These are phyloP conservation scores for Planiliza haematocheilus DNA, from an alignment of 2,113 vertebrate genomes.

Conservation along the genomic window DNA sequence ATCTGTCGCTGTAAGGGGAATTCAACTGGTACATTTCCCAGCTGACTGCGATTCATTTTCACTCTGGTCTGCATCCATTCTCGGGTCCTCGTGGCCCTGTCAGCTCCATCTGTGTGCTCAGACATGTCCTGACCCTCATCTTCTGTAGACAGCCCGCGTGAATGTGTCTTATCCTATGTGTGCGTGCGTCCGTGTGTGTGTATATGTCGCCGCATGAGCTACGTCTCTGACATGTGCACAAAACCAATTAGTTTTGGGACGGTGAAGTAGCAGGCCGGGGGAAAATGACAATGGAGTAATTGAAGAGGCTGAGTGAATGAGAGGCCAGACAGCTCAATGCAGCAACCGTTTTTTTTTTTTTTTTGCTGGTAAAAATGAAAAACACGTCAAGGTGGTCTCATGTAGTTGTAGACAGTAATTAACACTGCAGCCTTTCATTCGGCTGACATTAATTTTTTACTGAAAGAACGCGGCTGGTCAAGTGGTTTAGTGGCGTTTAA, in stretches of 20 bases:
- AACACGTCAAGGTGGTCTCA: slow-evolving; percentile 47
- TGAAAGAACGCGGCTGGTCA: not conserved
- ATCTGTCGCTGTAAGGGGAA: slow-evolving; percentile 28
- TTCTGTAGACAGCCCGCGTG: slow-evolving; percentile 32
- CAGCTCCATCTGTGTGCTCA: slow-evolving; percentile 63
- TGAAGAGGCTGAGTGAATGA: slow-evolving; percentile 72
- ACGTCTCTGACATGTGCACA: slow-evolving; percentile 66
- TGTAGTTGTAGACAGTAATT: slow-evolving; percentile 60
- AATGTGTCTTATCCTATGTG: slow-evolving; percentile 16
- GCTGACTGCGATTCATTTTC: slow-evolving; percentile 56
- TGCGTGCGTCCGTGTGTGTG: slow-evolving; percentile 9
- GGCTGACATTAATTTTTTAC: slow-evolving; percentile 7
- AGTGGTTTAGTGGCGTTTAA: slow-evolving; percentile 21
- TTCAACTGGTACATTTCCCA: slow-evolving; percentile 29
- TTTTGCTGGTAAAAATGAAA: slow-evolving; percentile 42
- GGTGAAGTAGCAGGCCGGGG: slow-evolving; percentile 60
- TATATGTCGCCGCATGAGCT: slow-evolving; percentile 39
- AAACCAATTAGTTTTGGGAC: slow-evolving; percentile 80
- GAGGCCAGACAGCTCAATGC: slow-evolving; percentile 72
- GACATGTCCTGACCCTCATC: slow-evolving; percentile 61
- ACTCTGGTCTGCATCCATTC: slow-evolving; percentile 35
- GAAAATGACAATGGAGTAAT: slow-evolving; percentile 76
- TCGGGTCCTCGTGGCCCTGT: slow-evolving; percentile 48
- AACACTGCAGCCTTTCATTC: slow-evolving; percentile 43
- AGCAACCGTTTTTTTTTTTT: slow-evolving; percentile 56